Base-by-base conservation (phyloP, 2,113 vertebrate species). In the Marmota monax region DNA sequence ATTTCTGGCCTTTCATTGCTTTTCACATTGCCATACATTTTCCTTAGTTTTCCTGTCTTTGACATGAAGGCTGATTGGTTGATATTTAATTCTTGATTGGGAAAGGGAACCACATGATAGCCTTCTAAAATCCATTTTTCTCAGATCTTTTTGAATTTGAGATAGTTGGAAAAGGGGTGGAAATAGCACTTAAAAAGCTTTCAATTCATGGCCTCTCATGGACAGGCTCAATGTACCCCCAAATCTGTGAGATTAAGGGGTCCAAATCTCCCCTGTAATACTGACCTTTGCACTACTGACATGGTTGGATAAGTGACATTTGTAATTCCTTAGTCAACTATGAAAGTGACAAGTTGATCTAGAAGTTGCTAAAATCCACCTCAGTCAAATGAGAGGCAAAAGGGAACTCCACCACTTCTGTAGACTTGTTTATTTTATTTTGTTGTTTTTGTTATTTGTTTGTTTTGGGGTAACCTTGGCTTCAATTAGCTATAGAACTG, bases 121-220 rank as follows among this genome's bases (percentile, higher is more conserved):
- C 48, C 93, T 94, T 87, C 56, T 87, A 92, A 84, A 85, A 70
- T 73, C 76, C 22, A 16, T 86, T 51, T 79, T 70, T 95, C 27
- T 58, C 20, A 14, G 6, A 1, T 84, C 13, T 20, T 74, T 7
- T 85, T 56, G 32, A 27, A 32, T 32, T 56, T 70, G 22, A 12
- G n/a, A 67, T 34, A 73, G 7, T 72, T 67, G 20, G 27, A 9
- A 70, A 67, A 78, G 18, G 51, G 14, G 22, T 93, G 20, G 63
- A 67, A 90, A 87, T 22, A 42, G 6, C 10, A 69, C 7, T 96
- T 65, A 76, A 18, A 87, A 29, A 80, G 88, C 29, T 27, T 93
- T 23, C 45, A 63, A 85, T 13, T 78, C 87, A 29, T 84, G 27
- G 16, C 1, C 8, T 91, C 27, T 85, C 45, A 65, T 48, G 58